Conservation (phyloP, 2,888 invertebrate species). For the Mayetiola destructor region DNA sequence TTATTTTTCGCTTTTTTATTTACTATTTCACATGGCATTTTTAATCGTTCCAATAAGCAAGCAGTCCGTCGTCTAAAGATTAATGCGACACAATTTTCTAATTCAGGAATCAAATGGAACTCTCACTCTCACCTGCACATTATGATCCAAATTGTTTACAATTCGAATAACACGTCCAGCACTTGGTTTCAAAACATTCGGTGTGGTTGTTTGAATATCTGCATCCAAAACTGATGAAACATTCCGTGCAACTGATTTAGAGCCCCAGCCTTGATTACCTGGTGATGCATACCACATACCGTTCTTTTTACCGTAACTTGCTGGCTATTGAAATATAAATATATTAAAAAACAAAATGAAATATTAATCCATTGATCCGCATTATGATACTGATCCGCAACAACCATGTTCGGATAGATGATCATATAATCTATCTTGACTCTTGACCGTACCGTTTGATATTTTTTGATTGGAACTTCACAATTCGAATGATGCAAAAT, state of each 20-base stretch:
- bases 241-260: slow-evolving; percentile 62
- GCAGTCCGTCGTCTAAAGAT: not conserved
- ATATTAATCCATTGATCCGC: not conserved
- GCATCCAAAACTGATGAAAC: slow-evolving; percentile 73
- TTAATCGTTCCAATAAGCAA: not conserved
- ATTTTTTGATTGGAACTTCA: too few species aligned
- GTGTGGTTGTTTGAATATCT: slow-evolving; percentile 49
- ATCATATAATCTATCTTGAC: not conserved
- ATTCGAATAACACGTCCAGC: slow-evolving; percentile 81
- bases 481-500: too few species aligned
- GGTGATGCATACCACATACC: slow-evolving; percentile 70
- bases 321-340: slow-evolving; percentile 45
- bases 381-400: not conserved
- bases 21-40: not conserved
- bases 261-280: slow-evolving; percentile 41
- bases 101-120: not conserved
- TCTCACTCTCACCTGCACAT: slow-evolving; percentile 54
- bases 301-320: slow-evolving; percentile 82
- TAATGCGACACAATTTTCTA: not conserved
- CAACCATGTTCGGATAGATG: not conserved
- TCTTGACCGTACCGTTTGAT: too few species aligned
- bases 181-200: slow-evolving; percentile 51
- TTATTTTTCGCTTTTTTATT: not conserved
- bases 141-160: slow-evolving; percentile 85
- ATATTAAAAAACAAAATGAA: not conserved